phyloP scores from a whole-genome alignment of 2,888 invertebrate species.

The Pocota personata region DNA sequence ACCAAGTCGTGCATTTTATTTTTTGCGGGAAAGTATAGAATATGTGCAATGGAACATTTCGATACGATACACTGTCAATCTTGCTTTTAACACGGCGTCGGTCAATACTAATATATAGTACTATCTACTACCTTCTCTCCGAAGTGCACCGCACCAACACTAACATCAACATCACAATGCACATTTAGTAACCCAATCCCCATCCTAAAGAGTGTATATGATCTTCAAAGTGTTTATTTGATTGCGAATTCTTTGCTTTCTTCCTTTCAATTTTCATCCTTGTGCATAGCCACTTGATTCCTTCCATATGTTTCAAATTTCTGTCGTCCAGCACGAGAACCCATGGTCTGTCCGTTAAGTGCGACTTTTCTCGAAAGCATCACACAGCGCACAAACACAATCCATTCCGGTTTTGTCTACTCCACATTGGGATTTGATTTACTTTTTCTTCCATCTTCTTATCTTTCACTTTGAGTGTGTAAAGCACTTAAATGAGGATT shows the following conservation, averaged over 20 bases:
- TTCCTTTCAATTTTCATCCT: background rate
- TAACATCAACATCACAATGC: background rate
- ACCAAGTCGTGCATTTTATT: too few species aligned
- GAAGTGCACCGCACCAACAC: background rate
- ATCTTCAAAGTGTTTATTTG: conserved; percentile 54
- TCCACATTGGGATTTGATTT: conserved; percentile 59
- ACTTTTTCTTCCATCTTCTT: conserved; percentile 37
- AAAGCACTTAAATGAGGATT: conserved; percentile 65
- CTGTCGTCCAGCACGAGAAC: conserved; percentile 5
- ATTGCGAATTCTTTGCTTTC: conserved; percentile 40
- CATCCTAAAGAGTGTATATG: conserved; percentile 16
- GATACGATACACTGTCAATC: too few species aligned
- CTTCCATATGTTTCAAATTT: conserved; percentile 62
- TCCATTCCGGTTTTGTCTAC: background rate
- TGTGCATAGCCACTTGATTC: conserved; percentile 49
- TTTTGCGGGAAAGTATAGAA: too few species aligned
- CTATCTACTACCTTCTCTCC: background rate
- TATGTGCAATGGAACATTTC: too few species aligned
- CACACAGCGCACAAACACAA: conserved; percentile 20
- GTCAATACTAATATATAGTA: background rate
- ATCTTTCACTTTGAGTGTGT: conserved; percentile 58
- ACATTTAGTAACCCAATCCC: conserved; percentile 30
- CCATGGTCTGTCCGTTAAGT: conserved; percentile 49
- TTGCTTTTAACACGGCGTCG: too few species aligned
- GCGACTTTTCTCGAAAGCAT: conserved; percentile 38